Evolutionary conservation across 2,113 vertebrate genomes (phyloP).

Genomic region (Gallinago jamesoni): DNA sequence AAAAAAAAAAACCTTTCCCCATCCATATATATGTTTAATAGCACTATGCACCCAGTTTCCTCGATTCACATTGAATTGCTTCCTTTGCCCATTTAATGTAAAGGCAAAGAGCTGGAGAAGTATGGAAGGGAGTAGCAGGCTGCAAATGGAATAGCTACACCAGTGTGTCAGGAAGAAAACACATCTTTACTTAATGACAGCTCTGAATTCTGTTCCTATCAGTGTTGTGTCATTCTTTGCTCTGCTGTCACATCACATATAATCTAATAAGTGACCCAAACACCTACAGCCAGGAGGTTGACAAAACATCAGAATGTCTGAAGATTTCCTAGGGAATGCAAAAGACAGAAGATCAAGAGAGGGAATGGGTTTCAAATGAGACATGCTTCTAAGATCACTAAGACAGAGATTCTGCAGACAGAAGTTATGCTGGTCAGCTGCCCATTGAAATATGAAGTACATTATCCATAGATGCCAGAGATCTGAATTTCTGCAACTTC

Average conservation of each 20-base stretch:
- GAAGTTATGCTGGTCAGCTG: constrained; percentile 15
- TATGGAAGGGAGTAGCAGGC: neutral
- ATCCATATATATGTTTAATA: neutral
- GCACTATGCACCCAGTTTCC: neutral
- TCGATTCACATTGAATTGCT: neutral
- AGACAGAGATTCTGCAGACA: neutral
- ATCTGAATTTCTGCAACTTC: neutral
- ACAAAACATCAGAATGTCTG: neutral
- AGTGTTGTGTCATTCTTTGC: neutral
- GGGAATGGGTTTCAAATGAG: neutral
- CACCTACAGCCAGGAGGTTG: neutral
- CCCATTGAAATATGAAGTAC: neutral
- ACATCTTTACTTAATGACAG: neutral
- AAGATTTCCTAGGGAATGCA: neutral
- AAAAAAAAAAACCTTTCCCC: neutral
- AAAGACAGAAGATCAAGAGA: neutral
- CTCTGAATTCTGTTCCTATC: neutral
- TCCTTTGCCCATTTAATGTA: neutral
- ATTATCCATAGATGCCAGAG: neutral
- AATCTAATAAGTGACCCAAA: neutral
- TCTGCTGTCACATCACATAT: neutral
- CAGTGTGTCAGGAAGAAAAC: neutral
- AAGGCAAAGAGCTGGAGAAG: neutral
- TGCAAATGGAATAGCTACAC: neutral
- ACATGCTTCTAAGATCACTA: neutral